Evolutionary conservation across 2,888 invertebrate species (phyloP), one percentile per base, ranked within the genome.

Genomic region (Isoperla grammatica): DNA sequence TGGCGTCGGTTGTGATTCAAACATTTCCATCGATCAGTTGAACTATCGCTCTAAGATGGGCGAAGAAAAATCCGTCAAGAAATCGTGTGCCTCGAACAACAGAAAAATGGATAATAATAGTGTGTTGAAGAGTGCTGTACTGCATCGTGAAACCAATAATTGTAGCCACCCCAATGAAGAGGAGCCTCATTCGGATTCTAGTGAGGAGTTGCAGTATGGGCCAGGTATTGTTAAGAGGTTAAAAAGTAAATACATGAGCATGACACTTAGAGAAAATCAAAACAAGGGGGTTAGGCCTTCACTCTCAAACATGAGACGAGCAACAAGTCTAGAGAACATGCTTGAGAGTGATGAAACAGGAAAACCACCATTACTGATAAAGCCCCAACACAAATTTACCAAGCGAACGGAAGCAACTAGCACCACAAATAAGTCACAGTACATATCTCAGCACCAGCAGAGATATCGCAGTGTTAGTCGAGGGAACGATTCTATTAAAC

Each of bases 171-270:
- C 56, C 23, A 13, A 22, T 39, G 60, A 69, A 20, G 72, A 72
- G 39, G 76, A 75, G 46, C 73, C 72, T 56, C 77, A 78, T 63
- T 79, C 79, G 59, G 83, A 83, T 71, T 80, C 81, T 56, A 81
- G 81, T 66, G 91, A 91, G 74, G 93, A 93, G 72, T 78, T 93
- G 60, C 86, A 88, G 71, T 93, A 94, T 78, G 94, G 94, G 1
- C 94, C 94, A 56, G 93, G 94, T 60, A 93, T 94, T 71, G 94
- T 94, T 40, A 90, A 89, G 71, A 88, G 88, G 69, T 81, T 94
- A 66, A 86, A 90, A 72, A 89, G 90, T 71, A 87, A 90, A 71
- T 94, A 93, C 73, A 81, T 94, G 64, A 90, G 88, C 73, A 80
- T 93, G 65, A 90, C 93, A 9, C 76, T 92, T 63, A 81, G 91